Evolutionary conservation across 2,888 invertebrate species (phyloP), one percentile per base, ranked within the genome.

Genomic region (Globia sparganii): DNA sequence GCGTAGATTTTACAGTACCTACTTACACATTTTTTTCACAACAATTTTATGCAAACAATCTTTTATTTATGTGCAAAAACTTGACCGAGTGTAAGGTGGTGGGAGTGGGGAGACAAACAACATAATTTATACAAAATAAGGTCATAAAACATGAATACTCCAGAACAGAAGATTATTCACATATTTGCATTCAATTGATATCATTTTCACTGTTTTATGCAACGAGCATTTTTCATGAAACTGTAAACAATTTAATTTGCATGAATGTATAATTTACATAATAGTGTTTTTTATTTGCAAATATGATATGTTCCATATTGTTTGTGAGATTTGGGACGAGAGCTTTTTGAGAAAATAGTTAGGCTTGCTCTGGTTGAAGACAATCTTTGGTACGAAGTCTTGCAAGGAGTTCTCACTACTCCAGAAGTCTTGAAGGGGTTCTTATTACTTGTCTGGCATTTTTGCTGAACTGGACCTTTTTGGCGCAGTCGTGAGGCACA

Each of bases 111-210:
- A 70, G 56, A 56, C 70, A 74, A 81, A 71, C 59, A 76, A 70
- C 70, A 73, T 34, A 21, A 28, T 43, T 31, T 69, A 69, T 56
- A 62, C 72, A 70, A 40, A 77, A 61, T 56, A 64, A 68, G 77
- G 66, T 77, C 21, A 66, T 59, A 49, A 67, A n/a, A 61, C 46
- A 72, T 56, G 31, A 83, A 85, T 70, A 62, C 53, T 61, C 1
- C 21, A 40, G 31, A 28, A 79, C 15, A 21, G 31, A 68, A 61
- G 15, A 80, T 58, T 72, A 56, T 69, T 65, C 53, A 70, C 56
- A 56, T 25, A 80, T 80, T 81, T 85, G 67, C 85, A 82, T 75
- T 71, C 67, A 80, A 85, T 85, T 74, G 74, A 28, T 69, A 37
- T 72, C 13, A 34, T 58, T 81, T 64, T 46, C 64, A 56, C 56